These are phyloP conservation scores for Oryctolagus cuniculus DNA, from an alignment of 2,113 vertebrate species.

Conservation along the genomic window mOryCun1.1 NC_091453.1:127315001-127315500, in stretches of 20 bases:
- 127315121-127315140: not conserved
- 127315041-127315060: not conserved
- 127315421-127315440: too few relatives aligned
- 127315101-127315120: not conserved
- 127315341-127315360: not conserved
- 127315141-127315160: not conserved
- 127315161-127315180: conserved; percentile 24
- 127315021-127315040: not conserved
- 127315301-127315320: not conserved
- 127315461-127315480: too few relatives aligned
- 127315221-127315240: not conserved
- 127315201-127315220: not conserved
- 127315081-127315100: not conserved
- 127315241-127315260: not conserved
- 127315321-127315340: not conserved
- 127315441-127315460: too few relatives aligned
- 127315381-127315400: conserved; percentile 1
- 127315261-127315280: not conserved
- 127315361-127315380: conserved; percentile 17
- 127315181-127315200: not conserved
- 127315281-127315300: conserved; percentile 12
- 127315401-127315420: conserved; percentile 13
- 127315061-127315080: not conserved
- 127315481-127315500: too few relatives aligned
- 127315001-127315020: not conserved